Conservation (phyloP, 2,113 vertebrate genomes). For the Melozone crissalis region DNA sequence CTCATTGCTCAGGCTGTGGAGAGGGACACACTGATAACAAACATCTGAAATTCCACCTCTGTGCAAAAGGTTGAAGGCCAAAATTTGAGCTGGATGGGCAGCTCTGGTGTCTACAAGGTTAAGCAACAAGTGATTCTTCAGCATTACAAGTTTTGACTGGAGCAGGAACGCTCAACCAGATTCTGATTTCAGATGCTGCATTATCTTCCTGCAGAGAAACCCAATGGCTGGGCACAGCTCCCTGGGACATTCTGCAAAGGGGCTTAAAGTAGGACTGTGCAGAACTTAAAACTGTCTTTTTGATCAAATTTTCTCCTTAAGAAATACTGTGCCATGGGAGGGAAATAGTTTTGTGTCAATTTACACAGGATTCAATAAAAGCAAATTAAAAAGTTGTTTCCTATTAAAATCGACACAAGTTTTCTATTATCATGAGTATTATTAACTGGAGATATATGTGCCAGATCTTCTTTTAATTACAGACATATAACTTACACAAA, state of each 20-base stretch:
- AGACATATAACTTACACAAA: slow-evolving; percentile 52
- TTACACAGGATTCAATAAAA: slow-evolving; percentile 7
- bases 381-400: slow-evolving; percentile 46
- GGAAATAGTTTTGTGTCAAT: background rate
- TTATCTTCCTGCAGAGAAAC: background rate
- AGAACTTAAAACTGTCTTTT: background rate
- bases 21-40: background rate
- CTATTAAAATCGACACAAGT: slow-evolving; percentile 32
- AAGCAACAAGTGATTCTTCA: background rate
- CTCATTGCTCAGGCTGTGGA: background rate
- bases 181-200: background rate
- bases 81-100: background rate
- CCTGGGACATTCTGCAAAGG: background rate
- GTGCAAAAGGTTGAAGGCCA: background rate
- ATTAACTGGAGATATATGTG: slow-evolving; percentile 34
- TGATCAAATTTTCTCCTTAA: background rate
- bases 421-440: slow-evolving; percentile 39
- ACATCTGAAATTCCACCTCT: background rate
- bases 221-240: background rate
- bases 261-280: background rate
- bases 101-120: background rate
- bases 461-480: slow-evolving; percentile 58
- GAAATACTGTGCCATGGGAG: background rate
- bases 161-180: background rate
- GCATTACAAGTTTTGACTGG: background rate